Conservation (phyloP, 2,888 invertebrate genomes). For the Heliconius aoede region DNA sequence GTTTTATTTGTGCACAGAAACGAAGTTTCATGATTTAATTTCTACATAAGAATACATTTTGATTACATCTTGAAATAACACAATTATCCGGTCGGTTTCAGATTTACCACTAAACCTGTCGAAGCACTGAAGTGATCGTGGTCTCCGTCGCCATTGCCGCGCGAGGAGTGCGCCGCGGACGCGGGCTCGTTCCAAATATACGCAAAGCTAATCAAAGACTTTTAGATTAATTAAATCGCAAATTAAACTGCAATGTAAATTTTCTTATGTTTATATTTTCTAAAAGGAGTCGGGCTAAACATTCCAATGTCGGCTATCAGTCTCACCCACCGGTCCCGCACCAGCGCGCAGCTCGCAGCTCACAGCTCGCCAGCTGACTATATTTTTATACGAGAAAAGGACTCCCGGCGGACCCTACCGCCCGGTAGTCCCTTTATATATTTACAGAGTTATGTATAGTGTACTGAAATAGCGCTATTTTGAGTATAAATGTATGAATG, state of each 20-base stretch:
- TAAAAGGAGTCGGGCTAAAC: constrained; percentile 53
- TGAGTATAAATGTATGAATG: constrained; percentile 78
- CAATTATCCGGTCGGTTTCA: constrained; percentile 75
- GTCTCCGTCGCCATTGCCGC: constrained; percentile 62
- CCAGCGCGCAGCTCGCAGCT: constrained; percentile 65
- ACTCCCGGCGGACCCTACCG: constrained; percentile 65
- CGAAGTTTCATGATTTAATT: not conserved
- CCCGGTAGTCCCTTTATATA: constrained; percentile 77
- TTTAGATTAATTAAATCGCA: constrained; percentile 44
- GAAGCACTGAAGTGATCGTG: constrained; percentile 85
- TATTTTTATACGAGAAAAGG: constrained; percentile 79
- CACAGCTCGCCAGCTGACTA: constrained; percentile 54
- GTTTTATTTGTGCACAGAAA: not conserved
- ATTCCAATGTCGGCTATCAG: constrained; percentile 66
- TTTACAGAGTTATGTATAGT: constrained; percentile 79
- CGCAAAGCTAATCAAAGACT: constrained; percentile 51
- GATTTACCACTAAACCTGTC: constrained; percentile 96
- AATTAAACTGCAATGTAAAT: constrained; percentile 42
- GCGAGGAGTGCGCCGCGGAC: constrained; percentile 52
- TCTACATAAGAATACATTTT: not conserved
- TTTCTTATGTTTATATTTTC: constrained; percentile 34
- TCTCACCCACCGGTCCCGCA: constrained; percentile 61
- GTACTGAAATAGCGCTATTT: constrained; percentile 74
- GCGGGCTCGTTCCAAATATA: constrained; percentile 4
- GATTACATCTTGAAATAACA: not conserved